Evolutionary conservation across 2,888 invertebrate genomes (phyloP).

Genomic region (Adelognathus sp.): DNA sequence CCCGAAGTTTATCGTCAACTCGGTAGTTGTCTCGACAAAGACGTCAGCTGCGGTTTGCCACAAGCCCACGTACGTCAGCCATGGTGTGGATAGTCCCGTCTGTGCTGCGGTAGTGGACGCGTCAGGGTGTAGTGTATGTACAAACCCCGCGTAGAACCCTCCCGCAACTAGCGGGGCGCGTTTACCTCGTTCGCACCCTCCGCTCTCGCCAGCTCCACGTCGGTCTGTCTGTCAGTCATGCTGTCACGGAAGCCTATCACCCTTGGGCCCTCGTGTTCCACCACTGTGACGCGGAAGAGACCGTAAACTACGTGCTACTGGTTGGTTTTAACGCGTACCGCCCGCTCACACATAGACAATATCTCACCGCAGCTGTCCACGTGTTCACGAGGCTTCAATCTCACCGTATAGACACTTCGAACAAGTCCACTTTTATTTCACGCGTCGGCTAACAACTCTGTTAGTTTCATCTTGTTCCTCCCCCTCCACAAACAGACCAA

Average conservation of each 20-base stretch:
- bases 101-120: conserved; percentile 20
- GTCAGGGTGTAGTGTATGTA: conserved; percentile 6
- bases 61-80: conserved; percentile 60
- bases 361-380: conserved; percentile 50
- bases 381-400: conserved; percentile 20
- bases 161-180: conserved; percentile 55
- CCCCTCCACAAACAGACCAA: conserved; percentile 7
- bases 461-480: background rate
- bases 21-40: conserved; percentile 50
- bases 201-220: conserved; percentile 65
- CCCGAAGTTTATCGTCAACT: conserved; percentile 33
- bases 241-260: conserved; percentile 62
- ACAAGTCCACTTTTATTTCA: conserved; percentile 34
- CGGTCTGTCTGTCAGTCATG: conserved; percentile 71
- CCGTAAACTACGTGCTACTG: conserved; percentile 28
- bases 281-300: conserved; percentile 21
- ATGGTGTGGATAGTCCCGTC: background rate
- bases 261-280: conserved; percentile 31
- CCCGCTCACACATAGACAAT: conserved; percentile 23
- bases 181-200: conserved; percentile 76
- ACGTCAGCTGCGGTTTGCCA: conserved; percentile 78
- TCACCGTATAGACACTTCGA: background rate
- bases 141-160: conserved; percentile 63
- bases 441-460: conserved; percentile 33
- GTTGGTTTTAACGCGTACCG: conserved; percentile 2